Percentiles rank a stretch among this genome's conserved stretches.
Conservation (phyloP, 2,113 vertebrate species). For the Tachysurus fulvidraco region DNA sequence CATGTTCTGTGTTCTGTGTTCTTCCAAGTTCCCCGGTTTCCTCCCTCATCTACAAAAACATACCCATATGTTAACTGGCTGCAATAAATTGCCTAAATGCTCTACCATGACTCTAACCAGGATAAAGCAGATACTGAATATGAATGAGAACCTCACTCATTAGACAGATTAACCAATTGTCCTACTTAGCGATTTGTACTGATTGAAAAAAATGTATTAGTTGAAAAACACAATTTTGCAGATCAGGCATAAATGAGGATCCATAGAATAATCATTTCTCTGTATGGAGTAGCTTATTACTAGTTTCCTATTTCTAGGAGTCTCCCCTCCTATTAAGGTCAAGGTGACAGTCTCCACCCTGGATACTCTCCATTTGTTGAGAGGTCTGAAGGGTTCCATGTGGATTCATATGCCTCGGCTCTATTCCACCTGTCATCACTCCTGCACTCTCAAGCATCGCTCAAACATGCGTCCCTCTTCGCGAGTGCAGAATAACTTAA, state of each 20-base stretch:
- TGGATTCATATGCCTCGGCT: conserved; percentile 41
- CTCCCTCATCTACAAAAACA: background rate
- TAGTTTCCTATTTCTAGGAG: background rate
- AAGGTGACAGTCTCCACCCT: conserved; percentile 34
- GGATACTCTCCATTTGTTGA: conserved; percentile 45
- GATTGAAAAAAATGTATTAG: background rate
- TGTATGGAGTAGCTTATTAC: background rate
- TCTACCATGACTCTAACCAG: background rate
- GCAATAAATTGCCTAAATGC: background rate
- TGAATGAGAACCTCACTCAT: background rate
- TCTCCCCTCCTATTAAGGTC: conserved; percentile 35
- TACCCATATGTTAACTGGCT: background rate
- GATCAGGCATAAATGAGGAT: background rate
- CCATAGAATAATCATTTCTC: background rate
- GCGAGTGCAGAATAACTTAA: conserved; percentile 44
- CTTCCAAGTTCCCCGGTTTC: background rate
- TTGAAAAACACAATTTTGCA: background rate
- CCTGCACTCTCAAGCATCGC: conserved; percentile 36
- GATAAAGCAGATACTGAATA: background rate
- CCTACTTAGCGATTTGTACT: background rate
- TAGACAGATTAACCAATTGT: background rate
- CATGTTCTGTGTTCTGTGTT: background rate
- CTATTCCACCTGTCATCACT: conserved; percentile 54
- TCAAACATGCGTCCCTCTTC: conserved; percentile 41
- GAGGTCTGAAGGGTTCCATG: conserved; percentile 48